Evolutionary conservation across 2,113 vertebrate genomes (phyloP), one percentile per base, ranked within the genome.

Genomic region (Platysteira castanea): DNA sequence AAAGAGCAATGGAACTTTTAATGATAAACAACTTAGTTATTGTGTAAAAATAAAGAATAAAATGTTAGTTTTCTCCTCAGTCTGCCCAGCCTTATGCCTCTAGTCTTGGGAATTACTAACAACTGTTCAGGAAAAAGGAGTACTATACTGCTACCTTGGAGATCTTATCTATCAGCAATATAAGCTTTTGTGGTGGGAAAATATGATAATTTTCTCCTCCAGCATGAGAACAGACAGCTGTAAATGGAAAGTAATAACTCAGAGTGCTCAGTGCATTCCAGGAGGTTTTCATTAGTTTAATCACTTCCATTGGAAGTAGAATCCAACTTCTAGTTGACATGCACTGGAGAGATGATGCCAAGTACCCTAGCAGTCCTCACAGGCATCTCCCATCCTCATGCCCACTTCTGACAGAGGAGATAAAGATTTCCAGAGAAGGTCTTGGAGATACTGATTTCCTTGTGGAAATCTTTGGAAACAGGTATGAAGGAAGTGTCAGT

Each of bases 281-380:
- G 54, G 47, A 90, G 76, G 61, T 95, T 94, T 95, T 90, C 35
- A 84, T 95, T 94, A 88, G n/a, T 60, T 87, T 90, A 94, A 76
- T 94, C 26, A 52, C 53, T 92, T 96, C 94, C 78, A 57, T 70
- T 7, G 13, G 78, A 50, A 20, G 35, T 54, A 60, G 52, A 86
- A 75, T 92, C 44, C 78, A 87, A 16, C 37, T 69, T 82, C 41
- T 76, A 26, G 18, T 61, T 84, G 65, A 54, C 23, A 14, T 87
- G 68, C 21, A 24, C 27, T 5, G 8, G 5, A 49, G 31, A 84
- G 52, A 46, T 2, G 8, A 69, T 76, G 75, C 68, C 49, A 81
- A 74, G 33, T 73, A 59, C 59, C 27, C 60, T 27, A 59, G 22
- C 41, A 76, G 39, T 80, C 41, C 19, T 61, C 57, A 50, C 50